Base-by-base conservation (phyloP, 92 coral and sea anemone genomes). In the Pocillopora meandrina region DNA sequence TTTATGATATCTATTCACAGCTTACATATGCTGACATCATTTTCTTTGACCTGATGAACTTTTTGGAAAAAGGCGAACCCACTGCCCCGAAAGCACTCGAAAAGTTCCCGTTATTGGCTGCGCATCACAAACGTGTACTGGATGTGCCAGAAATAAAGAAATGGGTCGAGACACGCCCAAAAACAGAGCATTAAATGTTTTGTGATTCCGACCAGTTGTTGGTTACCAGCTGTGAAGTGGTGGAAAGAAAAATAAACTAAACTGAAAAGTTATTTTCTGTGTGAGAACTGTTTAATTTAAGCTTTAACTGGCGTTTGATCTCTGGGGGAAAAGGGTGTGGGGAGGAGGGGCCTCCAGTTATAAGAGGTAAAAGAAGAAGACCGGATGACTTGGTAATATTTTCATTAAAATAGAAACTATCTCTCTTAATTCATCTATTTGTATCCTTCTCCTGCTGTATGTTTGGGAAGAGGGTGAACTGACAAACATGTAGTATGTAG, bases 21-120 rank as follows among this genome's bases (percentile, higher is more conserved):
- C 59, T 89, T 63, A 72, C 92, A 56, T 85, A 89, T 62, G 92
- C 92, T 61, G 92, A 89, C 49, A 65, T 89, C 59, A 71, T 69
- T 47, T 89, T 89, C 66, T 89, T 89, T 74, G 81, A 84, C 62
- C 36, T 89, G 64, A 79, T 84, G 65, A 89, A 89, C 34, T 19
- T 78, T 18, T 71, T 72, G 47, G 92, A 65, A 11, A 59, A 66
- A 2, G 92, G 92, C 11, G 76, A 74, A 67, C 62, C 64, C 9
- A 68, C 78, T 20, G 66, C 74, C 65, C 92, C 92, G 2, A 74
- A 85, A 5, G 79, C 65, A 21, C 70, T 89, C n/a, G 56, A 61
- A 7, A 58, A 76, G 17, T 80, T 78, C 34, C 92, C 92, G 5
- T 31, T 67, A 31, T 33, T 79, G 66, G 59, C 71, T 71, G 78